Evolutionary conservation across 2,888 invertebrate species (phyloP).

Genomic region (Panopea generosa): DNA sequence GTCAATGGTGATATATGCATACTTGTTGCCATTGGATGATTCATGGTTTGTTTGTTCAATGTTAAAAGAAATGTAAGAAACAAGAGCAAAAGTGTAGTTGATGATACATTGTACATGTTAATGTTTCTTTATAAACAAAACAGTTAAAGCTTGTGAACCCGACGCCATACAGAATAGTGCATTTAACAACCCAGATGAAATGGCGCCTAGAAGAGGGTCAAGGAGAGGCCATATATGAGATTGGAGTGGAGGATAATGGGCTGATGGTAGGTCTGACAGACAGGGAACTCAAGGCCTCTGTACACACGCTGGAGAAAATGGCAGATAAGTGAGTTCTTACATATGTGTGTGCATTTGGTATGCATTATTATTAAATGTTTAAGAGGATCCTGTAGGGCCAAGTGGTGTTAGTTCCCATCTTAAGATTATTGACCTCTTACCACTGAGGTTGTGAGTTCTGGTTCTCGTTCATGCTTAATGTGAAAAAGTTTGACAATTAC

Average conservation of each 20-base stretch:
- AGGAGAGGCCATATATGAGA: slow-evolving; percentile 98
- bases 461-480: no score
- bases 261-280: slow-evolving; percentile 93
- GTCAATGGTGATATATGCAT: no score
- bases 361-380: neutral
- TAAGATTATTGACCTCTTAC: no score
- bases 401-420: no score
- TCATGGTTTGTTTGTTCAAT: no score
- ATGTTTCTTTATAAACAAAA: slow-evolving; percentile 10
- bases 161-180: slow-evolving; percentile 95
- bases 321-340: slow-evolving; percentile 90
- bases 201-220: slow-evolving; percentile 98
- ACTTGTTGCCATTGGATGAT: no score
- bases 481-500: no score
- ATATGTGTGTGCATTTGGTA: neutral
- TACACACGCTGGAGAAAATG: slow-evolving; percentile 94
- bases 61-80: no score
- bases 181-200: slow-evolving; percentile 99
- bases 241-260: slow-evolving; percentile 90
- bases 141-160: slow-evolving; percentile 96
- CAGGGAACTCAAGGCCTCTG: slow-evolving; percentile 93
- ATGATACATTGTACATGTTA: no score
- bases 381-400: no score
- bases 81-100: no score
- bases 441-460: no score